Evolutionary conservation across 2,797 vertebrate species (phyloP).

Genomic region (Gymnodraco acuticeps): DNA sequence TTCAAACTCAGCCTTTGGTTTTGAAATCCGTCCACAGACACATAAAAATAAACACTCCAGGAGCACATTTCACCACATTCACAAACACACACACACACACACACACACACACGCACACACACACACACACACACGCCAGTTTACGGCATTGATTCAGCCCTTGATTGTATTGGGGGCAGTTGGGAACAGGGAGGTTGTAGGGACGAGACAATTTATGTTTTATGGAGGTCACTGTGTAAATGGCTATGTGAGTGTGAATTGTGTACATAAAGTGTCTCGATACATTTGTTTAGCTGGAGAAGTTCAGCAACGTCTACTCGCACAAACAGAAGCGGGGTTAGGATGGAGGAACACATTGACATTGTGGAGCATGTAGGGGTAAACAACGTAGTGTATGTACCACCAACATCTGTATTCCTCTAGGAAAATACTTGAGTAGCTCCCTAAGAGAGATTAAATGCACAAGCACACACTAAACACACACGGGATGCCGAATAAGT

Average conservation of each 20-base stretch:
- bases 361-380: constrained; percentile 26
- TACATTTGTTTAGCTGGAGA: constrained; percentile 1
- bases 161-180: not conserved
- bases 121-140: too few species aligned
- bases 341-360: not conserved
- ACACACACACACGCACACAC: too few species aligned
- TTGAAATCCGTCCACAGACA: too few species aligned
- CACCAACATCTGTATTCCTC: constrained; percentile 27
- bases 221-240: not conserved
- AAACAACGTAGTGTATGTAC: constrained; percentile 18
- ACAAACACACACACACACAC: too few species aligned
- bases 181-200: not conserved
- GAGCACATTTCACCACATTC: too few species aligned
- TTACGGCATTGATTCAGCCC: constrained; percentile 5
- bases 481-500: constrained; percentile 41
- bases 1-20: too few species aligned
- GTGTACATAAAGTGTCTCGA: constrained; percentile 5
- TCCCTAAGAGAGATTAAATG: constrained; percentile 47
- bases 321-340: not conserved
- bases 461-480: constrained; percentile 35
- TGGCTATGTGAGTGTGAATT: not conserved
- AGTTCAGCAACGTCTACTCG: constrained; percentile 4
- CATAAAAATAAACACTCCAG: too few species aligned
- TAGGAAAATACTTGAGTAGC: constrained; percentile 21
- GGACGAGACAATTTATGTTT: constrained; percentile 2